Evolutionary conservation across 2,888 invertebrate species (phyloP).

Genomic region (Calephelis perditalis): DNA sequence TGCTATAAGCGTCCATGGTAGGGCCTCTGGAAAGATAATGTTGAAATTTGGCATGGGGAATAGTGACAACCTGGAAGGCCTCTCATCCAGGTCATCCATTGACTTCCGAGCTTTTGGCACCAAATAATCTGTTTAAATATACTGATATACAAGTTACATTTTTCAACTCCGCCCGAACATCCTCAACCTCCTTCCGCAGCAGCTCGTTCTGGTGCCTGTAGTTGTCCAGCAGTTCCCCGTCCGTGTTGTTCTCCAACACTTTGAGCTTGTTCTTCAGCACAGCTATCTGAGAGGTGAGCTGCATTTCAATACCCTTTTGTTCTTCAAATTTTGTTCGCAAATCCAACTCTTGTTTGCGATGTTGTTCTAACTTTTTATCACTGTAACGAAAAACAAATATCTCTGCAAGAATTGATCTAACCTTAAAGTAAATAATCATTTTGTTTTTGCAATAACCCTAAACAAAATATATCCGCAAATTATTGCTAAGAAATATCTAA

Average conservation of each 20-base stretch:
- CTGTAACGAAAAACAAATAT: conserved; percentile 32
- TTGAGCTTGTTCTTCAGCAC: conserved; percentile 61
- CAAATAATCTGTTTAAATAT: too few species aligned
- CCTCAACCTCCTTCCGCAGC: conserved; percentile 49
- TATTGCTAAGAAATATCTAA: too few species aligned
- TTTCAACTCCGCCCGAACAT: conserved; percentile 55
- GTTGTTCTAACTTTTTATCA: conserved; percentile 61
- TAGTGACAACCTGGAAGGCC: too few species aligned
- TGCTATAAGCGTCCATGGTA: too few species aligned
- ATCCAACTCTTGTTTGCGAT: conserved; percentile 62
- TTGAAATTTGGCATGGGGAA: too few species aligned
- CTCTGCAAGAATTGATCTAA: too few species aligned
- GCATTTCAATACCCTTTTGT: conserved; percentile 60
- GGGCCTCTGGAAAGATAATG: too few species aligned
- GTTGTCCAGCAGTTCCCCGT: conserved; percentile 49
- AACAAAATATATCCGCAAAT: too few species aligned
- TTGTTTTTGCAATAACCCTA: too few species aligned
- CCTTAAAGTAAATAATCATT: too few species aligned
- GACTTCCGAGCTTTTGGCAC: too few species aligned
- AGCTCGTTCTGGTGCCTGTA: conserved; percentile 58
- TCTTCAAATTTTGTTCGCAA: conserved; percentile 56
- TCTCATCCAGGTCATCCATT: too few species aligned
- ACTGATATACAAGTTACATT: conserved; percentile 39
- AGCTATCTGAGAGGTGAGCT: conserved; percentile 56
- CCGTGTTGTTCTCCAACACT: conserved; percentile 46